Evolutionary conservation across 2,113 vertebrate species (phyloP).

Genomic region (Anoura caudifer): DNA sequence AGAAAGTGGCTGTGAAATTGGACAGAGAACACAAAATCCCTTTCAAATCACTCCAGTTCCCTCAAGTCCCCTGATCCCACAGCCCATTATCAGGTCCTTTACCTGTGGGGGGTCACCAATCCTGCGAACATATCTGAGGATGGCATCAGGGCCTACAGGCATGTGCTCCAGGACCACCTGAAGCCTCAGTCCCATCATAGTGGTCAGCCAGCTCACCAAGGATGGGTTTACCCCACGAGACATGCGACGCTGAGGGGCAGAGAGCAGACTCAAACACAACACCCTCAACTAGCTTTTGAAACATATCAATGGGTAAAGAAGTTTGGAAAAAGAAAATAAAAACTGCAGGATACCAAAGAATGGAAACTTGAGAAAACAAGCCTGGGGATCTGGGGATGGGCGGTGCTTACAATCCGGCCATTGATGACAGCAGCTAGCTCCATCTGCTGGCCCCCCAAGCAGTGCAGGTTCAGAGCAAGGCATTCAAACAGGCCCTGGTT

Average conservation of each 20-base stretch:
- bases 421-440: constrained; percentile 92
- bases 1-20: constrained; percentile 55
- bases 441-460: constrained; percentile 89
- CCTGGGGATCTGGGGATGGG: background rate
- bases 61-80: background rate
- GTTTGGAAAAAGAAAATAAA: background rate
- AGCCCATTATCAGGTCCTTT: background rate
- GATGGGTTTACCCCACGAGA: constrained; percentile 92
- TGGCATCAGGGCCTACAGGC: constrained; percentile 88
- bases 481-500: constrained; percentile 93
- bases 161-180: constrained; percentile 93
- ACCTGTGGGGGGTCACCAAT: constrained; percentile 75
- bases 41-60: background rate
- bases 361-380: background rate
- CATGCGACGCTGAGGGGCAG: constrained; percentile 86
- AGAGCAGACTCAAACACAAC: background rate
- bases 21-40: background rate
- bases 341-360: background rate
- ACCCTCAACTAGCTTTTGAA: background rate
- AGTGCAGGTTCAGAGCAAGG: constrained; percentile 91
- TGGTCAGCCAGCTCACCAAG: constrained; percentile 94
- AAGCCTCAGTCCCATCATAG: constrained; percentile 94
- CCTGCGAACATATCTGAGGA: constrained; percentile 86
- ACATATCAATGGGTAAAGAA: background rate
- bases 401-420: constrained; percentile 87